Base-by-base conservation (phyloP, 1,140 invertebrate species). In the Bombus superbus region DNA sequence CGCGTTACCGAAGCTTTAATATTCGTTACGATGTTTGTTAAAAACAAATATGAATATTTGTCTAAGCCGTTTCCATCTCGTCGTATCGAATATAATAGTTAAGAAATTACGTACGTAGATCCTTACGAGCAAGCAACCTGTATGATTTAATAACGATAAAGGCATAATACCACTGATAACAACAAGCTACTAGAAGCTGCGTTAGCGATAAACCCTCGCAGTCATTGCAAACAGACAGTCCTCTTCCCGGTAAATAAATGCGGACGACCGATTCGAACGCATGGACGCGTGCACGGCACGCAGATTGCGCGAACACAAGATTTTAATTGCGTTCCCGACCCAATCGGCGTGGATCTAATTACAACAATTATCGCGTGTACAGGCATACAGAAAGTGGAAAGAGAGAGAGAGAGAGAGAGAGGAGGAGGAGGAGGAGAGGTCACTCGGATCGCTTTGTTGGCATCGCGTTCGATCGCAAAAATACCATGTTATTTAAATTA, bases 401-500 rank as follows among this genome's bases (percentile, higher is more conserved):
- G 28, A 38, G 22, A 69, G 8, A 35, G 35, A 32, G 9, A 22
- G 3, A 11, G 9, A 25, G 9, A 10, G 9, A 10, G 22, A 28
- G 22, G 38, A n/a, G 59, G 2, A 2, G 8, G n/a, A 32, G 6
- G 15, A 8, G 9, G 32, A 35, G 32, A 47, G 6, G 42, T 28
- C n/a, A 5, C 40, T 25, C 47, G 64, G 32, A 72, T 83, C 64
- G 32, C 72, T 59, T 72, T 72, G 72, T 53, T n/a, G 22, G n/a
- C 13, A 59, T 44, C 44, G 32, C 38, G 80, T 66, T 89, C 80
- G 47, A 71, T 83, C 71, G 80, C 80, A 82, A 89, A 87, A 90
- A 87, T 84, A 87, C 3, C 68, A 57, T 57, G 77, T 85, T 78
- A 80, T 87, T 90, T 85, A 89, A 89, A 89, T 90, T 87, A 85